Evolutionary conservation across 2,797 vertebrate genomes (phyloP).

Genomic region (Apodemus agrarius): DNA sequence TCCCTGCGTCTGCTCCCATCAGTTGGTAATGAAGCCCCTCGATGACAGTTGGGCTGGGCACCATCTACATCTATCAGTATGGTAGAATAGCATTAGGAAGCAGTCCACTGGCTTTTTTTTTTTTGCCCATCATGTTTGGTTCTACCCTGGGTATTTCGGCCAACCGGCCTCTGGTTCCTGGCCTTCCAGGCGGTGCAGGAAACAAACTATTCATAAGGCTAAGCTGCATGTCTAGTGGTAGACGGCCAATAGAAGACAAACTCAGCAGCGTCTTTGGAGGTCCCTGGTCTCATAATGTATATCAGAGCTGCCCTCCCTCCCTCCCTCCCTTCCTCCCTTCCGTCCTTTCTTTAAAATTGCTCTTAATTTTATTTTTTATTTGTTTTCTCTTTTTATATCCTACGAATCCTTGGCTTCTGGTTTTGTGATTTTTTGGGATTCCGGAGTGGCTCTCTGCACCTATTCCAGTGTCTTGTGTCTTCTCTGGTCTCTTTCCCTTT

Average conservation of each 20-base stretch:
- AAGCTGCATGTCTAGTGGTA: neutral
- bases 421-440: neutral
- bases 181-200: neutral
- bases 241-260: neutral
- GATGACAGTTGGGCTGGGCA: neutral
- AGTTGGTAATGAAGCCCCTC: neutral
- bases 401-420: neutral
- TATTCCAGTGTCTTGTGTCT: neutral
- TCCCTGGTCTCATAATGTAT: neutral
- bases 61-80: neutral
- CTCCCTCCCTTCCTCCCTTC: neutral
- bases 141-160: neutral
- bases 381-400: neutral
- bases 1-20: neutral
- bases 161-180: neutral
- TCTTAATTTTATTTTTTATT: neutral
- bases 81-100: neutral
- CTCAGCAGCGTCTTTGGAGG: neutral
- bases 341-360: neutral
- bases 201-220: neutral
- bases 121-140: neutral
- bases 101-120: neutral
- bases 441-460: too few species aligned
- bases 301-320: neutral
- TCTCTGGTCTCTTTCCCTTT: neutral